These are phyloP conservation scores for Heterotilapia buettikoferi DNA, from an alignment of 2,113 vertebrate genomes.

Conservation along the genomic window DNA sequence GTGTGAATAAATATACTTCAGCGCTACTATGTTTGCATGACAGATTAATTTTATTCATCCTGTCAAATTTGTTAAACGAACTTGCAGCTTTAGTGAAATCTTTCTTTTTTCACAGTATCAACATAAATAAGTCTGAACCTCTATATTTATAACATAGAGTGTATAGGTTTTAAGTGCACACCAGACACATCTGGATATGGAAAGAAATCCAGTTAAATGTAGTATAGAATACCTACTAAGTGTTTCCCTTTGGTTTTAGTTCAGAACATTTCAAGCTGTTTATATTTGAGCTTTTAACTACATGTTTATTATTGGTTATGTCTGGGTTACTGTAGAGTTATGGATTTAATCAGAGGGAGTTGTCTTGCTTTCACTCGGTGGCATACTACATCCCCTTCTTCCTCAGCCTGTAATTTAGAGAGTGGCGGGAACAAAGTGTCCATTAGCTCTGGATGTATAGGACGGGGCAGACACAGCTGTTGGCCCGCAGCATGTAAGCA, in stretches of 20 bases:
- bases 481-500: neutral
- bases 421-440: conserved; percentile 47
- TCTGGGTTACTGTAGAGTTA: neutral
- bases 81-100: neutral
- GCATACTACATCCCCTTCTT: neutral
- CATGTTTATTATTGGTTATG: conserved; percentile 27
- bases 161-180: accelerated
- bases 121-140: neutral
- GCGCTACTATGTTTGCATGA: neutral
- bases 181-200: neutral
- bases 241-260: neutral
- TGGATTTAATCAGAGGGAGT: conserved; percentile 37
- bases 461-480: conserved; percentile 13
- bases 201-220: neutral
- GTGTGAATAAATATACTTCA: neutral
- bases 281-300: neutral
- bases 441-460: conserved; percentile 41
- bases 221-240: neutral
- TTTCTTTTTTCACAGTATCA: neutral
- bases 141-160: neutral
- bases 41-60: neutral
- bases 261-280: neutral
- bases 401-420: conserved; percentile 51
- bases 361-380: conserved; percentile 21
- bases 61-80: neutral